Percentiles rank a stretch among this genome's conserved stretches.
These are phyloP conservation scores for Phyllotis vaccarum DNA, from an alignment of 2,797 vertebrate genomes.

Conservation along the genomic window DNA sequence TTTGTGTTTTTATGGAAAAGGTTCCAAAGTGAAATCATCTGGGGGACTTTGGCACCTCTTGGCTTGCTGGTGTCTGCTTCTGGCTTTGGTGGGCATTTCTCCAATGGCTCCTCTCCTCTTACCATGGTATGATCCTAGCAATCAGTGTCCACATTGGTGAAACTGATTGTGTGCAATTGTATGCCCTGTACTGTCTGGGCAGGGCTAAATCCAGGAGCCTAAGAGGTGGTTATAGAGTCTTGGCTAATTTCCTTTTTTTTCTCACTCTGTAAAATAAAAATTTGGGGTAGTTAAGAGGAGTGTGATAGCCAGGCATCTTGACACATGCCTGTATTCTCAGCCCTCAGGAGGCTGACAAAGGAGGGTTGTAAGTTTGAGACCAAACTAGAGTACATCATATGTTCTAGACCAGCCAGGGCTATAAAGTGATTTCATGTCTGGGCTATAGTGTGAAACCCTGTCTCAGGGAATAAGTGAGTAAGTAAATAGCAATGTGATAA, in stretches of 20 bases:
- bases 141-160: background rate
- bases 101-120: background rate
- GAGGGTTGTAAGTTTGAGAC: background rate
- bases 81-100: background rate
- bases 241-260: constrained; percentile 14
- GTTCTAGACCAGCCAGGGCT: background rate
- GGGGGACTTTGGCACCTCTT: background rate
- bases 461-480: too few species aligned
- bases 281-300: background rate
- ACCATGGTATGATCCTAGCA: background rate
- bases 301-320: background rate
- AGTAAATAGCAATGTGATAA: background rate
- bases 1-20: constrained; percentile 39
- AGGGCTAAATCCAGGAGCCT: background rate
- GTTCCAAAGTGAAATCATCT: background rate
- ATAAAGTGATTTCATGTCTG: background rate
- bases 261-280: background rate
- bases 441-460: background rate
- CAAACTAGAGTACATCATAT: background rate
- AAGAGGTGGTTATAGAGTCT: too few species aligned
- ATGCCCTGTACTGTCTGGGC: background rate
- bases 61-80: background rate
- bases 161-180: background rate
- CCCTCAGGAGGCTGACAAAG: background rate
- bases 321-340: background rate